phyloP scores from a whole-genome alignment of 2,888 invertebrate genomes.

The Lasiommata megera region DNA sequence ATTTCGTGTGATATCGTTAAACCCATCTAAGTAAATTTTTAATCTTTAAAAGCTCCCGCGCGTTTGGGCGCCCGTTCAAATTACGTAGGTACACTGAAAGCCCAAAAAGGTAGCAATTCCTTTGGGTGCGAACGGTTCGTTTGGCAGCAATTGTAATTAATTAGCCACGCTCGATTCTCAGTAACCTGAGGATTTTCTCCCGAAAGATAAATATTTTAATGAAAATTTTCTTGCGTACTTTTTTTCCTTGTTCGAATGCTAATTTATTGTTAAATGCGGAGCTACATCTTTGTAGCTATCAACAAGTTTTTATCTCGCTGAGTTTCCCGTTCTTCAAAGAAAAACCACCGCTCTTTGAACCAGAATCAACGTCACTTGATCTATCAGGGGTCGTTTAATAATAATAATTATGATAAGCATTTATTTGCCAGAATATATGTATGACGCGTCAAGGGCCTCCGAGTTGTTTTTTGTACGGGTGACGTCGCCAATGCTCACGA shows the following conservation, averaged over 20 bases:
- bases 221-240: conserved; percentile 23
- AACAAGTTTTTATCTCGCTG: too few species aligned
- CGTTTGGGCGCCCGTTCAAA: neutral
- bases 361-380: too few species aligned
- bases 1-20: too few species aligned
- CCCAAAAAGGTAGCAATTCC: conserved; percentile 38
- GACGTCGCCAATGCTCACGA: too few species aligned
- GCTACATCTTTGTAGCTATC: neutral
- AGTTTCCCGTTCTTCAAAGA: too few species aligned
- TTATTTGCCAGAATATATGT: too few species aligned
- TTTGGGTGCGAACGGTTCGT: conserved; percentile 48
- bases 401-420: too few species aligned
- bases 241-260: conserved; percentile 9
- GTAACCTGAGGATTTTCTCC: conserved; percentile 39
- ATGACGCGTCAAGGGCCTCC: too few species aligned
- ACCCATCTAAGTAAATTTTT: neutral
- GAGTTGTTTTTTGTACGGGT: too few species aligned
- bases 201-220: conserved; percentile 41
- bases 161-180: conserved; percentile 40
- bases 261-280: neutral
- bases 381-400: too few species aligned
- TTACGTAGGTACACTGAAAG: neutral
- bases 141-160: conserved; percentile 56
- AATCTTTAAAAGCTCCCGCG: neutral
- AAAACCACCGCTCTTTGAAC: too few species aligned